Evolutionary conservation across 2,888 invertebrate species (phyloP).

Genomic region (Sepioteuthis lessoniana): DNA sequence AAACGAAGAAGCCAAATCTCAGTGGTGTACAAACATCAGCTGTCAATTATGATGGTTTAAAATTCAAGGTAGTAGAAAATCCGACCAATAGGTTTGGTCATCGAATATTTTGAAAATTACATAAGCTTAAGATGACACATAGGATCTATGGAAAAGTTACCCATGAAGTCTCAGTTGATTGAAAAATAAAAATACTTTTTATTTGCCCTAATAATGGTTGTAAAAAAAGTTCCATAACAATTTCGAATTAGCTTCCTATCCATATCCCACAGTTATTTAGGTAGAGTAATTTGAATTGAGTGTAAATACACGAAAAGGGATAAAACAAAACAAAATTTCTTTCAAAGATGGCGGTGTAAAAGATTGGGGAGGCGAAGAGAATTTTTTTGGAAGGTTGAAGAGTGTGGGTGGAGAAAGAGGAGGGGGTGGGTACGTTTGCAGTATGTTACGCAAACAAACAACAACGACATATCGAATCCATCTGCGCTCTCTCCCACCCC

Average conservation of each 20-base stretch:
- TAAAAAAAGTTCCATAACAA: background rate
- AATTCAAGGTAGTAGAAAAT: too few relatives aligned
- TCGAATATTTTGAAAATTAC: too few relatives aligned
- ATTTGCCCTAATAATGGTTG: background rate
- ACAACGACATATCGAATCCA: constrained; percentile 1
- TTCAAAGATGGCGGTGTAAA: background rate
- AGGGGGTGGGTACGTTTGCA: background rate
- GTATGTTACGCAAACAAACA: constrained; percentile 33
- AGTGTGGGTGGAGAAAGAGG: background rate
- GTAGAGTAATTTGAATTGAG: constrained; percentile 10
- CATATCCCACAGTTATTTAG: background rate
- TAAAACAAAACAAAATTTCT: background rate
- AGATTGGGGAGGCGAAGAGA: background rate
- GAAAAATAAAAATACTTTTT: too few relatives aligned
- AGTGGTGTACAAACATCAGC: too few relatives aligned
- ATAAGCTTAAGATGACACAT: too few relatives aligned
- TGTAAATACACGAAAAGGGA: background rate
- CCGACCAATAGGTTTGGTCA: too few relatives aligned
- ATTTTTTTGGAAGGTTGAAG: constrained; percentile 3
- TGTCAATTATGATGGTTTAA: too few relatives aligned
- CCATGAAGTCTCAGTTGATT: too few relatives aligned
- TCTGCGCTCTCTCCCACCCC: background rate
- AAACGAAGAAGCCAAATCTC: too few relatives aligned
- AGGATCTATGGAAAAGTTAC: too few relatives aligned
- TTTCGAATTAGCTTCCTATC: background rate